Evolutionary conservation across 2,113 vertebrate species (phyloP), one percentile per base, ranked within the genome.

Genomic region (Corydoras sp.): DNA sequence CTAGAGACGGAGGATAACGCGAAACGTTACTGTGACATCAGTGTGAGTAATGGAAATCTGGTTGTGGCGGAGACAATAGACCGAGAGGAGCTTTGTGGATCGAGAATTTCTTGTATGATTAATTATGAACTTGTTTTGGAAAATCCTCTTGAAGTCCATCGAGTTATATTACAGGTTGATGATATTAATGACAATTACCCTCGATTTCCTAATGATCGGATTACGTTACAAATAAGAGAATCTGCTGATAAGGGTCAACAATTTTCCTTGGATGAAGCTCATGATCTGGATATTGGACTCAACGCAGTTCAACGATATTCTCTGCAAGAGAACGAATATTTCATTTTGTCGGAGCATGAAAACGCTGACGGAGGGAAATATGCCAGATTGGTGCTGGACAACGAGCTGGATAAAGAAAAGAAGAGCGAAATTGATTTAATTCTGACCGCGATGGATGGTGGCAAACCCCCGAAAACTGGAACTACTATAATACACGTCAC

Each of bases 131-230:
- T 82, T 8, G 72, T 82, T 0, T 58, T 80, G 3, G 81, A 80
- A 65, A 80, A 79, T 13, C 80, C 82, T 11, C 77, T 85, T 62
- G 89, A 90, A 74, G 79, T 89, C 12, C 82, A 83, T 67, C 71
- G 71, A 29, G 14, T 73, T 35, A 54, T 64, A 4, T 30, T 73
- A 62, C 55, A 73, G 32, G 82, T 90, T 69, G 61, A 77, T 9
- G 89, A 91, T 76, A 62, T 91, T 50, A 91, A 90, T 71, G 88
- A 91, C 56, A 89, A 92, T 5, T 9, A 68, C 1, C 83, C 81
- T 1, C 30, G 30, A 10, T 85, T 82, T 54, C 11, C 53, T 0
- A 77, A 71, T n/a, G 72, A 81, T 3, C 31, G 54, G 4, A 71
- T 84, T 55, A 10, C 51, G 0, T 69, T 91, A 4, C 79, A 87